A percentile compares a stretch with the other conserved stretches of the same genome.
These are phyloP conservation scores for Heliconius melpomene DNA, from an alignment of 1,140 invertebrate species.

Conservation along the genomic window DNA sequence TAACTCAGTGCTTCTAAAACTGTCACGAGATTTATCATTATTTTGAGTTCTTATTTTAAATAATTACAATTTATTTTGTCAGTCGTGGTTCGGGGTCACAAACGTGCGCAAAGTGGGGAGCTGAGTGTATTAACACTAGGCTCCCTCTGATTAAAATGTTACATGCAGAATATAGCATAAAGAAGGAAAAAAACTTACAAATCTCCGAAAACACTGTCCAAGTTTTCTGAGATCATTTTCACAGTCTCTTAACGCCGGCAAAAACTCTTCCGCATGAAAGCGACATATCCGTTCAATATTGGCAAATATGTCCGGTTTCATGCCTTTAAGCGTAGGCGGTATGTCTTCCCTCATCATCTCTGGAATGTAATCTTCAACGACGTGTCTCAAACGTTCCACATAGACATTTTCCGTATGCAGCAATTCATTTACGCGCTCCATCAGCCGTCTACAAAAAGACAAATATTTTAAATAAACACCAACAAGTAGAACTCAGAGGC, in stretches of 20 bases:
- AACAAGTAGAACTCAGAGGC: too few relatives aligned
- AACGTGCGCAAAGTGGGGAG: too few relatives aligned
- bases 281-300: conserved; percentile 76
- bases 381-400: conserved; percentile 70
- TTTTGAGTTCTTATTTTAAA: conserved; percentile 20
- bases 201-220: conserved; percentile 75
- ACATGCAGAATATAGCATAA: too few relatives aligned
- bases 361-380: conserved; percentile 78
- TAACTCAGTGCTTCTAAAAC: conserved; percentile 27
- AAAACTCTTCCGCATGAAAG: conserved; percentile 74
- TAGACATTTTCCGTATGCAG: conserved; percentile 78
- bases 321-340: conserved; percentile 54
- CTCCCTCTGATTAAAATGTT: too few relatives aligned
- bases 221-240: conserved; percentile 75
- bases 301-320: conserved; percentile 73
- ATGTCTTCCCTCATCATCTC: conserved; percentile 60
- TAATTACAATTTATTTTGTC: conserved; percentile 55
- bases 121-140: too few relatives aligned
- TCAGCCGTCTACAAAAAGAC: conserved; percentile 65
- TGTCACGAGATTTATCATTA: conserved; percentile 22
- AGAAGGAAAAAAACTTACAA: conserved; percentile 49
- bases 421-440: conserved; percentile 75
- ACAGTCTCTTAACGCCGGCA: conserved; percentile 72
- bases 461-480: conserved; percentile 4
- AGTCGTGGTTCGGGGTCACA: too few relatives aligned